Percentiles rank a stretch among this genome's conserved stretches.
phyloP scores from a whole-genome alignment of 2,797 vertebrate genomes.

The Phylloscopus collybita region DNA sequence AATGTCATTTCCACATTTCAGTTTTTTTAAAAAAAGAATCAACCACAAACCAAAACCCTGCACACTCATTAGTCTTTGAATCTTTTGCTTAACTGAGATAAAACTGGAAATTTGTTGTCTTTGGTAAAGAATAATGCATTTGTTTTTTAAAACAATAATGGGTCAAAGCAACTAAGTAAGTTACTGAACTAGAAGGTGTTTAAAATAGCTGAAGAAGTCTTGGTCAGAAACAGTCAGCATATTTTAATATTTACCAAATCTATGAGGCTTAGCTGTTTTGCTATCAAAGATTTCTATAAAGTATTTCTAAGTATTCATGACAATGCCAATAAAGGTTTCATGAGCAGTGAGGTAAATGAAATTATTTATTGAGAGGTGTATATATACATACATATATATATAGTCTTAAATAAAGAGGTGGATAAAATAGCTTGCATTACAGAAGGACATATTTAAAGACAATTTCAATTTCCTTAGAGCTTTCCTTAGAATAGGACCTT shows the following conservation, averaged over 20 bases:
- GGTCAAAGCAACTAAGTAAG: not conserved
- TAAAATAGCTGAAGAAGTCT: not conserved
- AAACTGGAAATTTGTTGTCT: not conserved
- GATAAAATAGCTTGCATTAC: not conserved
- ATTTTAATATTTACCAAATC: not conserved
- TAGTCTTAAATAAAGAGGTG: not conserved
- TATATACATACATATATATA: rapidly evolving
- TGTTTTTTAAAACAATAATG: not conserved
- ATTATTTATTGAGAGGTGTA: not conserved
- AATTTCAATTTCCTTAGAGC: not conserved
- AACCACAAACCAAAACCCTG: not conserved
- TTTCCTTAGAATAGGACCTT: not conserved
- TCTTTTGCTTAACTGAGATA: not conserved
- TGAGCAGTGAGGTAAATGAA: not conserved
- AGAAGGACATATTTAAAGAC: not conserved
- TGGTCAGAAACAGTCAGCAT: not conserved
- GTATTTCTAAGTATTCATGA: not conserved
- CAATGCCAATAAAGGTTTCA: not conserved
- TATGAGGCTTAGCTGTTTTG: not conserved
- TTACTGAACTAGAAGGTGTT: not conserved
- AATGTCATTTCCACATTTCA: not conserved
- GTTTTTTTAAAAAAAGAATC: not conserved
- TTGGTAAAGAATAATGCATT: not conserved
- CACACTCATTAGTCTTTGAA: not conserved
- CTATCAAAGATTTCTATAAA: not conserved